These are phyloP conservation scores for Orthosia gothica DNA, from an alignment of 2,888 invertebrate genomes.

Conservation along the genomic window DNA sequence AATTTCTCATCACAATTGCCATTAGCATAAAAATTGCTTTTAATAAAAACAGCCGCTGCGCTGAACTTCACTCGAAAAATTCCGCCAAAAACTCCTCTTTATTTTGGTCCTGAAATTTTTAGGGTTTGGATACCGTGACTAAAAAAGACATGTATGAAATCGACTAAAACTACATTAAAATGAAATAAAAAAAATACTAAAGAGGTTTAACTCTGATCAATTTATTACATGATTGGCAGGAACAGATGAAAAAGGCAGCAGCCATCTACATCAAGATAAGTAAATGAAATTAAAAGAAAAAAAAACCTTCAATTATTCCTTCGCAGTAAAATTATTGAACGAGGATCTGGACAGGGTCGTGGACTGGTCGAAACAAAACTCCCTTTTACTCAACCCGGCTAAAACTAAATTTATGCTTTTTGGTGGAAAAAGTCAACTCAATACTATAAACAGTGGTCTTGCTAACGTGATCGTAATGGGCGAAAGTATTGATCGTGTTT, in stretches of 20 bases:
- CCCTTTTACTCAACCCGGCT: no score
- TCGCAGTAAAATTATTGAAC: no score
- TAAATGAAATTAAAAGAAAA: background rate
- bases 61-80: background rate
- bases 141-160: conserved; percentile 2
- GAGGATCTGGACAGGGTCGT: no score
- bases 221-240: background rate
- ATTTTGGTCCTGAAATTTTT: no score
- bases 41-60: background rate
- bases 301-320: no score
- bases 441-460: no score
- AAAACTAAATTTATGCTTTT: no score
- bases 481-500: no score
- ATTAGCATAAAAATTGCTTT: background rate
- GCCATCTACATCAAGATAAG: background rate
- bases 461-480: no score
- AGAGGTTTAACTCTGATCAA: background rate
- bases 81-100: no score
- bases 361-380: no score
- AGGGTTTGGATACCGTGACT: background rate
- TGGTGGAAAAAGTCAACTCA: no score
- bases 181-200: background rate
- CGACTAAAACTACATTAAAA: conserved; percentile 2
- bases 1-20: background rate
- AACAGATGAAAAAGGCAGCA: background rate